Evolutionary conservation across 2,113 vertebrate genomes (phyloP).

Genomic region (Semnornis frantzii): DNA sequence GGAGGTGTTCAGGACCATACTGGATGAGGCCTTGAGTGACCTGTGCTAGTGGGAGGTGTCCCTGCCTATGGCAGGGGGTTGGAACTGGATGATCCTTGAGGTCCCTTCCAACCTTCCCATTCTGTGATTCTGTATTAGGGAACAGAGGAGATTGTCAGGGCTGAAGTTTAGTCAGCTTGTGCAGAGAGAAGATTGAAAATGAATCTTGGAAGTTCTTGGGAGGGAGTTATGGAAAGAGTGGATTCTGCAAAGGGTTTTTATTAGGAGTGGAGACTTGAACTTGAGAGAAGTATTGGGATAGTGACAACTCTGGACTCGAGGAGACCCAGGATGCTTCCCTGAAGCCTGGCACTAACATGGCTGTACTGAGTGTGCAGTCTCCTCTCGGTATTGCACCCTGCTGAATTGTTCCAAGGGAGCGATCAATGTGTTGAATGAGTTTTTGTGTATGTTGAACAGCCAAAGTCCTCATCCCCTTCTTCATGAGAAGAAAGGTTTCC

Average conservation of each 20-base stretch:
- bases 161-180: not conserved
- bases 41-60: no score
- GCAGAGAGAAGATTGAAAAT: not conserved
- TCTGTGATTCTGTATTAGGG: not conserved
- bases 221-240: no score
- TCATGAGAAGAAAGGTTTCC: not conserved
- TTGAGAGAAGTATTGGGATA: not conserved
- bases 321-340: fast-evolving
- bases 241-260: not conserved
- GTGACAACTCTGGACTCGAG: not conserved
- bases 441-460: no score
- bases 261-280: no score
- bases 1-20: no score
- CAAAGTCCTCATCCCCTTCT: not conserved
- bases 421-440: not conserved
- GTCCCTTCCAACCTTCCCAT: no score
- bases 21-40: no score
- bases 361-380: no score
- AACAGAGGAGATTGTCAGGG: not conserved
- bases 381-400: no score
- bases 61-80: no score
- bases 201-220: not conserved
- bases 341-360: fast-evolving
- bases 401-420: fast-evolving
- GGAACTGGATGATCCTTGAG: no score